Evolutionary conservation across 2,888 invertebrate species (phyloP).

Genomic region (Notodromas monacha): DNA sequence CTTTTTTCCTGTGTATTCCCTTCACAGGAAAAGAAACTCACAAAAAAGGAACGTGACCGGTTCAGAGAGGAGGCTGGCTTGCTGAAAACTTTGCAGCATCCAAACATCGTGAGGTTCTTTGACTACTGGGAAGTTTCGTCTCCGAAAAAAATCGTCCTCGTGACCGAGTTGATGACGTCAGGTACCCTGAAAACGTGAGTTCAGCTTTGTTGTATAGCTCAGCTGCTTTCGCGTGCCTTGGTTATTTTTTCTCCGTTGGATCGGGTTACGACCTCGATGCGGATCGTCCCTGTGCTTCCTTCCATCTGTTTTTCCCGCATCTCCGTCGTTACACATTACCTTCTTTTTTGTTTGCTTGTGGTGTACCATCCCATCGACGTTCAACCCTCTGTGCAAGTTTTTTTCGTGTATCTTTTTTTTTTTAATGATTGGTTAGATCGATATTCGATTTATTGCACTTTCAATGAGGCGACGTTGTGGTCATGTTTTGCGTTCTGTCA

Average conservation of each 20-base stretch:
- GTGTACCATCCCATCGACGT: neutral
- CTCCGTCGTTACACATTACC: neutral
- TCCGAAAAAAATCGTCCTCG: conserved; percentile 80
- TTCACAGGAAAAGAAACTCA: conserved; percentile 62
- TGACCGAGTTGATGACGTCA: conserved; percentile 96
- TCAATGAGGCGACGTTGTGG: too few species aligned
- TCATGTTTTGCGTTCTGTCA: too few species aligned
- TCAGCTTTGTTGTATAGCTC: neutral
- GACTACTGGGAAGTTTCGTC: conserved; percentile 93
- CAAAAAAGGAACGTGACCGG: conserved; percentile 66
- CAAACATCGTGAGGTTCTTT: conserved; percentile 87
- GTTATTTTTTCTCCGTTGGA: conserved; percentile 4
- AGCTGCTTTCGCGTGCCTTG: neutral
- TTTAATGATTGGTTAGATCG: too few species aligned
- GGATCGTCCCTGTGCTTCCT: too few species aligned
- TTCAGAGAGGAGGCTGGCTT: conserved; percentile 94
- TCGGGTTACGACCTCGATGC: too few species aligned
- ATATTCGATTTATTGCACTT: too few species aligned
- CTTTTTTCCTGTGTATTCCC: conserved; percentile 7
- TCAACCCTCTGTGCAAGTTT: too few species aligned
- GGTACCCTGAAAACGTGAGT: conserved; percentile 89
- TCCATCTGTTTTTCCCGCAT: too few species aligned
- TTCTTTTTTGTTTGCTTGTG: conserved; percentile 7
- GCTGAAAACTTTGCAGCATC: conserved; percentile 92
- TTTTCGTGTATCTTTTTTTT: too few species aligned